Evolutionary conservation across 2,888 invertebrate genomes (phyloP).

Genomic region (Morinoia aosen): DNA sequence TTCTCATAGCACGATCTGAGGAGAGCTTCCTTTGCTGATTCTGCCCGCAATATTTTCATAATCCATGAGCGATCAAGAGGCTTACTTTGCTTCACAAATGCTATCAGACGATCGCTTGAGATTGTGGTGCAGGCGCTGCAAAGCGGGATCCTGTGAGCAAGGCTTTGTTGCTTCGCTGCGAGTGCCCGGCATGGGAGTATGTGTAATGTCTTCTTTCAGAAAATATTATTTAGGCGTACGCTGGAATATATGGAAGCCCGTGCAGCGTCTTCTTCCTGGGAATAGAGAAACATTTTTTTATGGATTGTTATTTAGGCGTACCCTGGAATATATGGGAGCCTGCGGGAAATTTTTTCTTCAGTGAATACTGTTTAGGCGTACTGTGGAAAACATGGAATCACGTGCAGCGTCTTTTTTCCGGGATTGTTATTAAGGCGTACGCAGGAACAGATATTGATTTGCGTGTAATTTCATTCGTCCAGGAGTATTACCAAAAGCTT

Average conservation of each 20-base stretch:
- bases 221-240: neutral
- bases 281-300: too few relatives aligned
- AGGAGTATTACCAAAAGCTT: too few relatives aligned
- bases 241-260: neutral
- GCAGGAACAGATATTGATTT: too few relatives aligned
- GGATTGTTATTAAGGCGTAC: too few relatives aligned
- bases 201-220: neutral
- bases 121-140: neutral
- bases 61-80: slow-evolving; percentile 9
- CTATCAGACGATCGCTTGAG: neutral
- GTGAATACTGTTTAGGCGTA: too few relatives aligned
- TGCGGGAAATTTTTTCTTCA: too few relatives aligned
- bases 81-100: slow-evolving; percentile 9
- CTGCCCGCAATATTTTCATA: neutral
- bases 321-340: neutral
- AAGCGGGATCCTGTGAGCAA: neutral
- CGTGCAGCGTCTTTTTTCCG: too few relatives aligned
- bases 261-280: too few relatives aligned
- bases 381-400: too few relatives aligned
- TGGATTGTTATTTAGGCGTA: neutral
- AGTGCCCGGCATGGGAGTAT: neutral
- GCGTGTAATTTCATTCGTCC: too few relatives aligned
- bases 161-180: neutral
- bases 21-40: neutral
- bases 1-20: neutral